Percentiles rank a stretch among this genome's conserved stretches.
phyloP scores from a whole-genome alignment of 53 echinoderm and acorn worm genomes.

The Echinarachnius parma region DNA sequence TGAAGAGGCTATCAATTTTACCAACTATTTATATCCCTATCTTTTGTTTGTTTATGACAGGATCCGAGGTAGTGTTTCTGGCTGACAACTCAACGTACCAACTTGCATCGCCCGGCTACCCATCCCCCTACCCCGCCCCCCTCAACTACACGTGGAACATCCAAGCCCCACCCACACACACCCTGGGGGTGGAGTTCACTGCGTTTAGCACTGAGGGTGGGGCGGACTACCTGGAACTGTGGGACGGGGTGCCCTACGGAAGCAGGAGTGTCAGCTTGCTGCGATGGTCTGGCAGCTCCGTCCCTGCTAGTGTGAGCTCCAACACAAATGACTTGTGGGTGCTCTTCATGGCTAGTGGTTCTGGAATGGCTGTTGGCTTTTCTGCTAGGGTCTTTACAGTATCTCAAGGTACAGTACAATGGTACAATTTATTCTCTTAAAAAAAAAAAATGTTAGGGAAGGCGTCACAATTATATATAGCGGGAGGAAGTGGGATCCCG shows the following conservation, averaged over 20 bases:
- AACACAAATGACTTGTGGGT: conserved; percentile 6
- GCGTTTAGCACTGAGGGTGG: background rate
- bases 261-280: background rate
- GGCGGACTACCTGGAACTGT: conserved; percentile 11
- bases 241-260: conserved; percentile 2
- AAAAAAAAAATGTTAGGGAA: too few relatives aligned
- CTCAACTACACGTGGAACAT: conserved; percentile 29
- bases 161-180: background rate
- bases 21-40: too few relatives aligned
- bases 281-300: conserved; percentile 12
- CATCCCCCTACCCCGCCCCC: background rate
- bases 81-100: background rate
- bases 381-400: too few relatives aligned
- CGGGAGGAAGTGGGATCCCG: too few relatives aligned
- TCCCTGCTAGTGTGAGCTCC: background rate
- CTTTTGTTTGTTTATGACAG: too few relatives aligned
- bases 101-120: background rate
- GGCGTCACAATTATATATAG: too few relatives aligned
- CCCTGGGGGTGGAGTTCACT: background rate
- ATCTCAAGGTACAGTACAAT: too few relatives aligned
- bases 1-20: too few relatives aligned
- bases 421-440: too few relatives aligned
- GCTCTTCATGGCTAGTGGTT: too few relatives aligned
- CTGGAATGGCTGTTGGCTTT: too few relatives aligned
- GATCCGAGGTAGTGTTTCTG: background rate